Conservation (phyloP, 2,797 vertebrate genomes). For the Danio choprae region DNA sequence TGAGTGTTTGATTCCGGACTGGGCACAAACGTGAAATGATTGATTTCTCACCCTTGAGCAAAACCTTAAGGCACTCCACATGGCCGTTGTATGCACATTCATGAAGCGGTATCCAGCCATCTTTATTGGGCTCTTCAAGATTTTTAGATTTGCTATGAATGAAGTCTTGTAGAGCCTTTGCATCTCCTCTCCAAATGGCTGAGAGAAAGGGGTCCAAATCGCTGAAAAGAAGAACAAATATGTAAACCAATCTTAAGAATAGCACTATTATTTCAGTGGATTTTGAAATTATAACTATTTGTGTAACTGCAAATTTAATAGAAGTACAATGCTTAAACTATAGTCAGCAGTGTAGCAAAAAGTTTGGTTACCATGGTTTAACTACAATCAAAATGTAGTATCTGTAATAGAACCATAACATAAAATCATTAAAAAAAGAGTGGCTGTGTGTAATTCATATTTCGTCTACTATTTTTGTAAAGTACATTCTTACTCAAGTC, state of each 20-base stretch:
- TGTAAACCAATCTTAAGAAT: constrained; percentile 3
- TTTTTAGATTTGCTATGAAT: constrained; percentile 73
- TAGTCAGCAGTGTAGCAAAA: too few species aligned
- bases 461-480: neutral
- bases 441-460: too few species aligned
- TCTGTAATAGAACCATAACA: too few species aligned
- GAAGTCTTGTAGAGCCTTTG: constrained; percentile 74
- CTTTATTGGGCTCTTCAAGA: constrained; percentile 79
- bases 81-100: constrained; percentile 85
- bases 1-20: neutral
- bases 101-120: constrained; percentile 85
- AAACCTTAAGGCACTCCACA: constrained; percentile 76
- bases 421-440: too few species aligned
- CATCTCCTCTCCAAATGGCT: constrained; percentile 80
- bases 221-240: constrained; percentile 64
- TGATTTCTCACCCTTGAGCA: constrained; percentile 78
- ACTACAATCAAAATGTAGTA: too few species aligned
- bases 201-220: constrained; percentile 76
- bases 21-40: neutral
- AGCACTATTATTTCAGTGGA: neutral
- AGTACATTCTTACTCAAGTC: neutral
- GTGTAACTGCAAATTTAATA: too few species aligned
- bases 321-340: too few species aligned
- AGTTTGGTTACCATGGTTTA: too few species aligned
- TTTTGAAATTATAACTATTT: too few species aligned